Percentiles rank a stretch among this genome's conserved stretches.
Conservation (phyloP, 2,888 invertebrate genomes). For the Strigamia transsilvanica region DNA sequence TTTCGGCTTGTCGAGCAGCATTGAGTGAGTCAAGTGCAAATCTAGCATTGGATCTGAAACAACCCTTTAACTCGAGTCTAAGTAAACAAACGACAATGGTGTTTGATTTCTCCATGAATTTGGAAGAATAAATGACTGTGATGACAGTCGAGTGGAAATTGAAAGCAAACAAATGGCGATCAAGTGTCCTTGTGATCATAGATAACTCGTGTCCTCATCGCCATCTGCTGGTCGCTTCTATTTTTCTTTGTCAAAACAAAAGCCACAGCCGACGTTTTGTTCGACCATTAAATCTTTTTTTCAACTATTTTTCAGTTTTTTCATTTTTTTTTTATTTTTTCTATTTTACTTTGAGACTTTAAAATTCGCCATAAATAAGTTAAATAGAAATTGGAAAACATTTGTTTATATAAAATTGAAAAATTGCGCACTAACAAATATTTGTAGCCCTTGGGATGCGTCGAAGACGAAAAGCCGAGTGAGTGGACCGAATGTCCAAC, state of each 20-base stretch:
- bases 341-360: background rate
- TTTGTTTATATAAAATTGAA: conserved; percentile 16
- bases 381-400: background rate
- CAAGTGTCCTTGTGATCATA: conserved; percentile 30
- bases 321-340: background rate
- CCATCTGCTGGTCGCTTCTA: conserved; percentile 11
- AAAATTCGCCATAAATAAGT: background rate
- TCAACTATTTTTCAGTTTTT: background rate
- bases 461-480: background rate
- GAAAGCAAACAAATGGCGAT: conserved; percentile 35
- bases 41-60: background rate
- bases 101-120: conserved; percentile 38
- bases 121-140: conserved; percentile 33
- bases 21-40: background rate
- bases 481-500: conserved; percentile 17
- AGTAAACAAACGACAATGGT: conserved; percentile 3
- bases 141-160: conserved; percentile 38
- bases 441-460: background rate
- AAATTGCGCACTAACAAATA: background rate
- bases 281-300: background rate
- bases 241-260: conserved; percentile 3
- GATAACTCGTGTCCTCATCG: conserved; percentile 31
- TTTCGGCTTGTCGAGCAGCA: no score
- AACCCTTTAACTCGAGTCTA: conserved; percentile 17
- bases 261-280: background rate